phyloP scores from a whole-genome alignment of 53 echinoderm and acorn worm species.

The Luidia sarsii region DNA sequence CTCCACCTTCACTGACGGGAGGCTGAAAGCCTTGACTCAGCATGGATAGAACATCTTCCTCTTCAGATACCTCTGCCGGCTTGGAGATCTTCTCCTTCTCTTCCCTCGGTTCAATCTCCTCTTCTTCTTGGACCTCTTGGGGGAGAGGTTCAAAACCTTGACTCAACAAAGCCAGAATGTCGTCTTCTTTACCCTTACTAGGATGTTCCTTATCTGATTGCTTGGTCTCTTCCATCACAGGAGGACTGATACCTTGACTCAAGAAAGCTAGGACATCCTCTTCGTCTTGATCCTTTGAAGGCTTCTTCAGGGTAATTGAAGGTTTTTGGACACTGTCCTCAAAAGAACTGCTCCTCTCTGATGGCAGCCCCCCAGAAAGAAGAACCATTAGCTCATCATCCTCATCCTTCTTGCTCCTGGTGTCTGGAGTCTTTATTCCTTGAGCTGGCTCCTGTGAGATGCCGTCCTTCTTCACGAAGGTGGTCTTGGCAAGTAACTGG shows the following conservation, averaged over 20 bases:
- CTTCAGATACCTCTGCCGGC: constrained; percentile 35
- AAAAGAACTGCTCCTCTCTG: not conserved
- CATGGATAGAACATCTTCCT: constrained; percentile 50
- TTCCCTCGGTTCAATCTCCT: not conserved
- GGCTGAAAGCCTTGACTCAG: constrained; percentile 43
- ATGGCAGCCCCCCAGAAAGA: constrained; percentile 45
- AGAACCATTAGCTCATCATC: constrained; percentile 79
- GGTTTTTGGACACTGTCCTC: constrained; percentile 1
- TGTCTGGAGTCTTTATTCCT: not conserved
- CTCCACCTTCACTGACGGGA: not conserved
- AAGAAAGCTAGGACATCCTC: constrained; percentile 17
- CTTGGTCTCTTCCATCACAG: not conserved
- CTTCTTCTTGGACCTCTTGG: not conserved
- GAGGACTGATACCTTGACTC: constrained; percentile 11
- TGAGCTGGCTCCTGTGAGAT: constrained; percentile 18
- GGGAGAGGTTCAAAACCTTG: not conserved
- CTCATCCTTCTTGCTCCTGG: constrained; percentile 33
- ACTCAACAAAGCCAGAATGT: constrained; percentile 2
- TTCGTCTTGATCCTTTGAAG: constrained; percentile 9
- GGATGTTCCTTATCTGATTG: not conserved
- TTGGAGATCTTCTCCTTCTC: not conserved
- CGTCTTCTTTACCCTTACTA: not conserved
- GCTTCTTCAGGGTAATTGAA: not conserved
- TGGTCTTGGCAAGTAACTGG: constrained; percentile 37
- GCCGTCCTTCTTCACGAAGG: constrained; percentile 28